Conservation (phyloP, 2,888 invertebrate species). For the Isoperla grammatica region DNA sequence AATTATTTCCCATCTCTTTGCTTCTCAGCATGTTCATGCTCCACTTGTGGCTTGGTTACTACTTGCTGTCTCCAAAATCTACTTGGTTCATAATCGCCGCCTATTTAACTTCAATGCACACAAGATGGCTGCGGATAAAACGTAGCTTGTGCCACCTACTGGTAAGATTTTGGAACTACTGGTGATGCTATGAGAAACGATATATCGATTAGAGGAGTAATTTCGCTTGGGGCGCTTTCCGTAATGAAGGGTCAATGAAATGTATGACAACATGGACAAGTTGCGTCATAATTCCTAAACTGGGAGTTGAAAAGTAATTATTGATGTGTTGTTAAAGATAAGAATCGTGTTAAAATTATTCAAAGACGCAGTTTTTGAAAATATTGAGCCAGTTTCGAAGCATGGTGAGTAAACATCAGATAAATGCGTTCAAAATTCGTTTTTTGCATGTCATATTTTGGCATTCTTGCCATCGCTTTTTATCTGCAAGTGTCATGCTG, state of each 20-base stretch:
- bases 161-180: no score
- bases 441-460: not conserved
- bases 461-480: constrained; percentile 11
- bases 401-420: constrained; percentile 8
- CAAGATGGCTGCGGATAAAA: no score
- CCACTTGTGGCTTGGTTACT: no score
- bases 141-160: no score
- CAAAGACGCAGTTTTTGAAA: not conserved
- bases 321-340: constrained; percentile 21
- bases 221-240: constrained; percentile 26
- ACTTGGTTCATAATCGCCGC: no score
- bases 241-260: constrained; percentile 26
- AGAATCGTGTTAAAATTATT: constrained; percentile 3
- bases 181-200: no score
- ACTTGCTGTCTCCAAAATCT: no score
- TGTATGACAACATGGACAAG: constrained; percentile 25
- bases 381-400: not conserved
- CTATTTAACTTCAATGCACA: no score
- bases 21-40: no score
- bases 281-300: constrained; percentile 26
- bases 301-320: constrained; percentile 20
- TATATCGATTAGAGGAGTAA: constrained; percentile 7
- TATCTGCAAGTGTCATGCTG: constrained; percentile 7
- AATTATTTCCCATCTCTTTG: no score
- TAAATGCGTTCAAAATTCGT: not conserved